Evolutionary conservation across 2,113 vertebrate species (phyloP).

Genomic region (Myiozetetes cayanensis): DNA sequence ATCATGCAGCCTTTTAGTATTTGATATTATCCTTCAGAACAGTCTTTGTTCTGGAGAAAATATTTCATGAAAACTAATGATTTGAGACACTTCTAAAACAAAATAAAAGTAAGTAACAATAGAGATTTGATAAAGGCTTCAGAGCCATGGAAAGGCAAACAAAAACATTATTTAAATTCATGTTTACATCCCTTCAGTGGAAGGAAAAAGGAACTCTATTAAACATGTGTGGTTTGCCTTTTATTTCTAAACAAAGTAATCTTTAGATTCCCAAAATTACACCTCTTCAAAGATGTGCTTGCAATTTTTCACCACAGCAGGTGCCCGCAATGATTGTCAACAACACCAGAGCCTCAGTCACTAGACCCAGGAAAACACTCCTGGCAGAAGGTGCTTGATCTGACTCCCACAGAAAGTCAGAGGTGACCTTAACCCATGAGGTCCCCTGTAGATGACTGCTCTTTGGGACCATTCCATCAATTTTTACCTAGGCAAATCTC

Average conservation of each 20-base stretch:
- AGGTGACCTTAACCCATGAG: not conserved
- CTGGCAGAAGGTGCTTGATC: not conserved
- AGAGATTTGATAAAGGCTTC: not conserved
- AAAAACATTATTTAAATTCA: not conserved
- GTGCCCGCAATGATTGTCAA: not conserved
- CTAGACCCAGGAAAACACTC: not conserved
- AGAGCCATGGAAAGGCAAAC: not conserved
- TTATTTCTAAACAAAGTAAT: not conserved
- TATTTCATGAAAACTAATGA: not conserved
- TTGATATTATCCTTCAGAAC: constrained; percentile 10
- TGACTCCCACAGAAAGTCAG: not conserved
- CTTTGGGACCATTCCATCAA: not conserved
- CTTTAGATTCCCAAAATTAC: not conserved
- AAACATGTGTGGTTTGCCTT: not conserved
- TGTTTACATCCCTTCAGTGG: not conserved
- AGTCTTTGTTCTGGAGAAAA: constrained; percentile 16
- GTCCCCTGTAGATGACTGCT: not conserved
- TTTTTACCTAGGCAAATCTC: not conserved
- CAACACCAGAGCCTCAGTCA: not conserved
- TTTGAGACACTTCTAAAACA: not conserved
- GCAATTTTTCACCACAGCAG: not conserved
- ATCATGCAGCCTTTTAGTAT: not conserved
- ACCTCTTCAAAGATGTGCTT: not conserved
- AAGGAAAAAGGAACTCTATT: not conserved
- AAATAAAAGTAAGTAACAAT: not conserved